Conservation (phyloP, 1,140 invertebrate species). For the Drosophila tropicalis region DNA sequence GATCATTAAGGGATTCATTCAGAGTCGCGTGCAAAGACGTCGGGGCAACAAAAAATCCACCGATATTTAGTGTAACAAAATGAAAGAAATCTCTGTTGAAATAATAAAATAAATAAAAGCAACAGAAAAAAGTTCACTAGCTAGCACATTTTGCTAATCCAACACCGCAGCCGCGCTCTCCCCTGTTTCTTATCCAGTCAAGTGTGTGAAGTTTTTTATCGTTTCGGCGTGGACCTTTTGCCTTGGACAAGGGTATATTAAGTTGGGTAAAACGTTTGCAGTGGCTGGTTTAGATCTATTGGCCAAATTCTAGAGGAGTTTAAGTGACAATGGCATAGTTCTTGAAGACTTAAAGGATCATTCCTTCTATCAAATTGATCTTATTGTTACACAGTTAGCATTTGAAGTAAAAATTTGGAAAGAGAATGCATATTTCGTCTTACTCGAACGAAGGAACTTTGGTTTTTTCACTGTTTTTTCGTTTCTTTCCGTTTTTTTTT, state of each 20-base stretch:
- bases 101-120: background rate
- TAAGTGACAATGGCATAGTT: too few relatives aligned
- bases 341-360: too few relatives aligned
- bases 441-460: background rate
- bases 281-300: too few relatives aligned
- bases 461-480: conserved; percentile 4
- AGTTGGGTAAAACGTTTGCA: background rate
- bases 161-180: background rate
- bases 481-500: background rate
- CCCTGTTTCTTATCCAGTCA: background rate
- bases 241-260: background rate
- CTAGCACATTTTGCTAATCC: background rate
- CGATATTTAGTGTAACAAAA: conserved; percentile 8
- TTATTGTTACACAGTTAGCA: too few relatives aligned
- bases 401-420: background rate
- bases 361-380: too few relatives aligned
- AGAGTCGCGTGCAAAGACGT: conserved; percentile 36
- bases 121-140: conserved; percentile 9
- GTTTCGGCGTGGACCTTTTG: background rate
- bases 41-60: conserved; percentile 9
- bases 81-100: conserved; percentile 18
- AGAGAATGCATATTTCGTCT: conserved; percentile 49
- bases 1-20: conserved; percentile 49
- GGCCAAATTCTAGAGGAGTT: too few relatives aligned
- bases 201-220: conserved; percentile 9